phyloP scores from a whole-genome alignment of 2,888 invertebrate species.

The Drosophila borealis region DNA sequence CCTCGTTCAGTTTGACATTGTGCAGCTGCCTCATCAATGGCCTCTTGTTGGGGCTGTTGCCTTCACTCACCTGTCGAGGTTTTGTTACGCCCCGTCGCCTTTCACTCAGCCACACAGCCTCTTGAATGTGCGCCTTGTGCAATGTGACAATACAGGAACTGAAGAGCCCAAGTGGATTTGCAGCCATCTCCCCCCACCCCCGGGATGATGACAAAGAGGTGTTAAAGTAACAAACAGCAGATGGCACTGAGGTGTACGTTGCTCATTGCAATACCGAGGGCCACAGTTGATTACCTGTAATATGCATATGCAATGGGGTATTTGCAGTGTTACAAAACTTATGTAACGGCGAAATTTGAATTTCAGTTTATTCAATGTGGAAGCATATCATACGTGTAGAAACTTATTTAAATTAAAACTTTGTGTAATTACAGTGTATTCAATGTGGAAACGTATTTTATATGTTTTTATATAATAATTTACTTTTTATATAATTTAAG shows the following conservation, averaged over 20 bases:
- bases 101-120: slow-evolving; percentile 32
- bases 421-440: no score
- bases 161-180: slow-evolving; percentile 33
- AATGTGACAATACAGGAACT: slow-evolving; percentile 27
- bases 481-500: no score
- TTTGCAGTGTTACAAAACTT: background rate
- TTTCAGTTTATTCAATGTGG: background rate
- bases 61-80: slow-evolving; percentile 54
- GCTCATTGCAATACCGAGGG: slow-evolving; percentile 29
- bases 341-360: background rate
- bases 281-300: slow-evolving; percentile 12
- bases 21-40: slow-evolving; percentile 51
- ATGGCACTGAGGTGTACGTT: slow-evolving; percentile 32
- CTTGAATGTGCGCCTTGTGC: slow-evolving; percentile 48
- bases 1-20: slow-evolving; percentile 22
- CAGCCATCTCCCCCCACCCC: background rate
- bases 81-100: slow-evolving; percentile 12
- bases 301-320: slow-evolving; percentile 1
- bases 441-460: no score
- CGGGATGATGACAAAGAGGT: slow-evolving; percentile 41
- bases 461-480: no score
- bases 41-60: slow-evolving; percentile 18
- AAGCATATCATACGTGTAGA: background rate
- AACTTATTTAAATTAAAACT: no score
- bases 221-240: slow-evolving; percentile 47